Conservation (phyloP, 2,113 vertebrate genomes). For the Pelecanoides urinatrix region DNA sequence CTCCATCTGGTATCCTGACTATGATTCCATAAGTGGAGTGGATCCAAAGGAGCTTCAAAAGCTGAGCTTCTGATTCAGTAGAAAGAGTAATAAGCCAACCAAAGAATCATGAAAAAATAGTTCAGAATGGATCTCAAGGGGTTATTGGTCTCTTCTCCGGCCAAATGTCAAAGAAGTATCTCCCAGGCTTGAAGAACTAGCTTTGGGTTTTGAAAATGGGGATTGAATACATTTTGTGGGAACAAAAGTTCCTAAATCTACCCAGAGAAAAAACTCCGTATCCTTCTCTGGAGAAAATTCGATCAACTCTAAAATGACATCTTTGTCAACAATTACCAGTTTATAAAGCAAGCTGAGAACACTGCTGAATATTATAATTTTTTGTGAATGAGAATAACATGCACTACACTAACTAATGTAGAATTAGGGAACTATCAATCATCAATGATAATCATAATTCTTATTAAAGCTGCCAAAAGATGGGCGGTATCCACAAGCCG, state of each 20-base stretch:
- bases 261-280: background rate
- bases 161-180: background rate
- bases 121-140: background rate
- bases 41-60: background rate
- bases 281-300: background rate
- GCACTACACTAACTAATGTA: background rate
- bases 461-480: background rate
- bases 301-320: background rate
- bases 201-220: background rate
- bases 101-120: background rate
- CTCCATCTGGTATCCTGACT: background rate
- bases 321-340: background rate
- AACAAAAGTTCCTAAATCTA: background rate
- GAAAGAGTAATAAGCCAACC: background rate
- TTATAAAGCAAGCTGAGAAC: background rate
- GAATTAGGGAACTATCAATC: background rate
- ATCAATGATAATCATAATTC: background rate
- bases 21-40: background rate
- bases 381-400: background rate
- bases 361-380: background rate
- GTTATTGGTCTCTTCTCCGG: background rate
- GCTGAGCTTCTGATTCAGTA: background rate
- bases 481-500: background rate
- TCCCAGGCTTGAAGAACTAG: background rate
- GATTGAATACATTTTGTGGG: background rate